Evolutionary conservation across 2,888 invertebrate genomes (phyloP), one percentile per base, ranked within the genome.

Genomic region (Drosophila acutilabella): DNA sequence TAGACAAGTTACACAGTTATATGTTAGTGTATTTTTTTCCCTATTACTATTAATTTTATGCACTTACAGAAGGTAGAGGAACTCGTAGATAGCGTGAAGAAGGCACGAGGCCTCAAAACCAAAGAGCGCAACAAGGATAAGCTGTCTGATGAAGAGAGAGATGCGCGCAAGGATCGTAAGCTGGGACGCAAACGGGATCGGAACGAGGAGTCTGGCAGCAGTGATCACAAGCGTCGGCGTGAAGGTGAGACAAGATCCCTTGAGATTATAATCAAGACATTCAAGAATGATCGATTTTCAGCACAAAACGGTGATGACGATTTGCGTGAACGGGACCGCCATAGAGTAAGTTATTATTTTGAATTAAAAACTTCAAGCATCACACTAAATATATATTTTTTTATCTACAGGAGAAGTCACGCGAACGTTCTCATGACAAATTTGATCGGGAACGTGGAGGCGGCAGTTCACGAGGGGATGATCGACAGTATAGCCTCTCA

Each of bases 401-500:
- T 6, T 0, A 0, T 38, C 52, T 42, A 2, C 20, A 97, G 96
- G 96, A 97, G 90, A 96, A 96, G 48, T 96, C 96, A 6, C 96
- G 96, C 80, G 95, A 95, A 90, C 94, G 96, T 80, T 96, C 96
- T 47, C 96, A 96, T 81, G 97, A 97, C 78, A 93, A 95, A 75
- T 94, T 94, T 91, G 96, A 97, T 67, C 80, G 92, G 38, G 90
- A 91, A 41, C 84, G 91, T 14, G 83, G 74, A 2, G 75, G 67
- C 44, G 67, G 76, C 18, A 74, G 79, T 41, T 83, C 89, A 0
- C 78, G 85, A 5, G 71, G 83, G 40, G 91, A 91, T 64, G 92
- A 92, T 80, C 96, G 97, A 94, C 96, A 96, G 95, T 97, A 97
- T 95, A 96, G 96, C 95, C 96, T 96, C 93, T 79, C 91, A 47